Percentiles rank a stretch among this genome's conserved stretches.
These are phyloP conservation scores for Sapayoa aenigma DNA, from an alignment of 2,113 vertebrate genomes.

Conservation along the genomic window DNA sequence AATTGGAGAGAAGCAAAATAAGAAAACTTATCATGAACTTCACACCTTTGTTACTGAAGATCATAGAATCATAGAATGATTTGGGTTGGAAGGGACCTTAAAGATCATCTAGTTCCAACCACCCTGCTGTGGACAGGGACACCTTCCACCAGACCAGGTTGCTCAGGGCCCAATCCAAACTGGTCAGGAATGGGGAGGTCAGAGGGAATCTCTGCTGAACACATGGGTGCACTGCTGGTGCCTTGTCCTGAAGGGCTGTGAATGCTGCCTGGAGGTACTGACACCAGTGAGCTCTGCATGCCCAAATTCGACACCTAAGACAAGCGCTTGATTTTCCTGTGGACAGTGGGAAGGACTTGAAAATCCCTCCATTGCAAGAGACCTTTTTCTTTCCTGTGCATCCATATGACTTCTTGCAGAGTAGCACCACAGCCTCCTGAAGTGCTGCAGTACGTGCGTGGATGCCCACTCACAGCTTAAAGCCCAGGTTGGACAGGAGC, in stretches of 20 bases:
- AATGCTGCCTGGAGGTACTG: neutral
- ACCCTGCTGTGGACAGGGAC: neutral
- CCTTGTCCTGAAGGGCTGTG: neutral
- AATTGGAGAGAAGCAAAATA: neutral
- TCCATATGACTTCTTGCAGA: accelerated
- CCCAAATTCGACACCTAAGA: neutral
- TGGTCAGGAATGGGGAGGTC: neutral
- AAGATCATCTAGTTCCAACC: neutral
- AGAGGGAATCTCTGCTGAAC: neutral
- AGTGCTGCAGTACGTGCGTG: accelerated
- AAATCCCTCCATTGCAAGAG: neutral
- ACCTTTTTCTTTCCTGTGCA: neutral
- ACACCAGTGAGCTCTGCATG: neutral
- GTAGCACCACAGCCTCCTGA: neutral
- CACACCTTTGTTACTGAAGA: neutral
- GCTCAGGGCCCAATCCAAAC: neutral
- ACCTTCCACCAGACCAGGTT: neutral
- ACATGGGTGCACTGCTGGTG: accelerated
- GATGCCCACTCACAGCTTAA: neutral
- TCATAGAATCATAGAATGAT: neutral
- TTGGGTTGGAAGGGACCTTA: neutral
- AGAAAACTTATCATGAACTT: neutral
- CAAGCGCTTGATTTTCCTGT: neutral
- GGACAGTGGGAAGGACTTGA: neutral
- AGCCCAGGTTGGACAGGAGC: neutral